Evolutionary conservation across 2,797 vertebrate species (phyloP).

Genomic region (Sebastes taczanowskii): DNA sequence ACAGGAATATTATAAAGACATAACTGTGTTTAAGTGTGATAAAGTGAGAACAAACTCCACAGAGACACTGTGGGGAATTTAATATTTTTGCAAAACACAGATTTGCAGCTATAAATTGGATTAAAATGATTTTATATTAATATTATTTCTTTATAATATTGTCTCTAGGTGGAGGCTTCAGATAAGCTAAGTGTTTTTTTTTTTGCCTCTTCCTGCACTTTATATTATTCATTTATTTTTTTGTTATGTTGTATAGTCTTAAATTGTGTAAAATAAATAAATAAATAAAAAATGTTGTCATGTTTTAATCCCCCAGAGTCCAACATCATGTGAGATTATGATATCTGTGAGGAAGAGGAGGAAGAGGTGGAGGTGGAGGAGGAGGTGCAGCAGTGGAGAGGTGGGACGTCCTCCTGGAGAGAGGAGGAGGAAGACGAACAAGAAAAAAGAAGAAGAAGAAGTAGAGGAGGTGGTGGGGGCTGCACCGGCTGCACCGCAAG

Average conservation of each 20-base stretch:
- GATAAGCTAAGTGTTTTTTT: too few relatives aligned
- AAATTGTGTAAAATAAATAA: too few relatives aligned
- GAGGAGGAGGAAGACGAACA: conserved; percentile 12
- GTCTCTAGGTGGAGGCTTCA: background rate
- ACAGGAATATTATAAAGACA: background rate
- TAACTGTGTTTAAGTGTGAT: background rate
- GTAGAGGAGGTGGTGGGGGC: background rate
- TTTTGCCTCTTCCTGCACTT: too few relatives aligned
- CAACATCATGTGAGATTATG: conserved; percentile 39
- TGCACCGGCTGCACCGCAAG: conserved; percentile 1
- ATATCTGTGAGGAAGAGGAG: conserved; percentile 7
- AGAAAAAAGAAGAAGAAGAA: background rate
- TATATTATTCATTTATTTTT: too few relatives aligned
- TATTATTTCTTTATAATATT: too few relatives aligned
- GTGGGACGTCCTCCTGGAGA: conserved; percentile 63
- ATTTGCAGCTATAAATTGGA: conserved; percentile 23
- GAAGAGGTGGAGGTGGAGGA: background rate
- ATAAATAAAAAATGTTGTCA: background rate
- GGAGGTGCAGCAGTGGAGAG: conserved; percentile 34
- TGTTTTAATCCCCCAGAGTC: conserved; percentile 37
- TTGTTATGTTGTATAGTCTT: too few relatives aligned
- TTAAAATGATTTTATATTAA: conserved; percentile 1
- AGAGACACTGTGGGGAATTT: background rate
- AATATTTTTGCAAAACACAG: background rate
- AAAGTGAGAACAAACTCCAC: background rate